Percentiles rank a stretch among this genome's conserved stretches.
These are phyloP conservation scores for Caracal caracal DNA, from an alignment of 2,113 vertebrate species.

Conservation along the genomic window DNA sequence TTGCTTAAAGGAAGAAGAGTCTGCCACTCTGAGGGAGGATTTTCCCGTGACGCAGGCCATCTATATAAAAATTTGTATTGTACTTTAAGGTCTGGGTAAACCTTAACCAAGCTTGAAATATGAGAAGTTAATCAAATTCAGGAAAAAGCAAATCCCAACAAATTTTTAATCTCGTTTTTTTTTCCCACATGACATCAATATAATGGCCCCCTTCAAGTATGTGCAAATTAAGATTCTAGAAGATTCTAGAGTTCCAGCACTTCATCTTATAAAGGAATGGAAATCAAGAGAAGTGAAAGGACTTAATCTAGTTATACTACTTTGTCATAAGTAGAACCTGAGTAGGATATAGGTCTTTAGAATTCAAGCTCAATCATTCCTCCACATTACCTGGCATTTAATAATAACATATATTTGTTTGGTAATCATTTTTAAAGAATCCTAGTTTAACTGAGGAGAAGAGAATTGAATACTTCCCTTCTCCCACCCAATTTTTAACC, in stretches of 20 bases:
- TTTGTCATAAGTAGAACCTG: background rate
- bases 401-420: background rate
- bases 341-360: background rate
- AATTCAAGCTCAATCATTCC: background rate
- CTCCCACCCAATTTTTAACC: background rate
- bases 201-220: background rate
- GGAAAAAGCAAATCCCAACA: background rate
- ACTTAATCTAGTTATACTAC: background rate
- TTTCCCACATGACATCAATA: background rate
- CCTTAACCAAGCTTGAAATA: background rate
- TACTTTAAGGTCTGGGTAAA: background rate
- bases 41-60: background rate
- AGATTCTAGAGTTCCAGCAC: background rate
- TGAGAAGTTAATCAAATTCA: background rate
- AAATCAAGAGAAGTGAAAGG: background rate
- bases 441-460: background rate
- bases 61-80: background rate
- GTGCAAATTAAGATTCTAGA: background rate
- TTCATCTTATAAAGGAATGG: background rate
- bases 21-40: background rate
- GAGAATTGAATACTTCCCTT: background rate
- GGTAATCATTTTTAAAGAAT: background rate
- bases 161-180: background rate
- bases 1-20: background rate
- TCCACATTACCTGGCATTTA: background rate